Evolutionary conservation across 2,797 vertebrate genomes (phyloP), one percentile per base, ranked within the genome.

Genomic region (Pseudochromis fuscus): DNA sequence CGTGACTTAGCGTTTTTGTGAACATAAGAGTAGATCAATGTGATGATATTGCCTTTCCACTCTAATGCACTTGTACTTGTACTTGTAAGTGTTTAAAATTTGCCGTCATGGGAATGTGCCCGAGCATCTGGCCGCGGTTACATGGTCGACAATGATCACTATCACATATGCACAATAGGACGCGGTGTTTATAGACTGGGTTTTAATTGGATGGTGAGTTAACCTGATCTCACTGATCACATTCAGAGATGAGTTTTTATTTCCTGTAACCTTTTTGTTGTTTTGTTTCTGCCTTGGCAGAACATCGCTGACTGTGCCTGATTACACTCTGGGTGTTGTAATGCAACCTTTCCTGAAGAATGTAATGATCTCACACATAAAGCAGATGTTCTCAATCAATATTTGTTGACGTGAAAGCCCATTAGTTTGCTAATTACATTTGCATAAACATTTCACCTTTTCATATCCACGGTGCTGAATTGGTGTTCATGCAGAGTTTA

Each of bases 151-250:
- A 86, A 73, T 77, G 87, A 93, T 93, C 90, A 90, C 93, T 45
- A 94, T 95, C 91, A 83, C 86, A 64, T 61, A 69, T 25, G 88
- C 89, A 94, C 92, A 92, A 86, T 87, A 79, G 33, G 60, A 64
- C 89, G 78, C 69, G 75, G 66, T 63, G 93, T 94, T 93, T 94
- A 92, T 75, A 88, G 89, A 86, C 86, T 66, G 84, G 84, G 68
- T 86, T 55, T 92, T 93, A 92, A 94, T 91, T 94, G 81, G 90
- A 92, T 88, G 71, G 90, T 83, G 86, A 91, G 86, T 93, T 92
- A 92, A 94, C 57, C 59, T 84, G 42, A 65, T 35, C 48, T 72
- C 62, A 61, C 64, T 70, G 42, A 74, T 79, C 67, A 33, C 27
- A 63, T 70, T 56, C 48, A 37, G 57, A 53, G 71, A 79, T 45